Evolutionary conservation across 1,140 invertebrate genomes (phyloP), one percentile per base, ranked within the genome.

Genomic region (Drosophila novamexicana): DNA sequence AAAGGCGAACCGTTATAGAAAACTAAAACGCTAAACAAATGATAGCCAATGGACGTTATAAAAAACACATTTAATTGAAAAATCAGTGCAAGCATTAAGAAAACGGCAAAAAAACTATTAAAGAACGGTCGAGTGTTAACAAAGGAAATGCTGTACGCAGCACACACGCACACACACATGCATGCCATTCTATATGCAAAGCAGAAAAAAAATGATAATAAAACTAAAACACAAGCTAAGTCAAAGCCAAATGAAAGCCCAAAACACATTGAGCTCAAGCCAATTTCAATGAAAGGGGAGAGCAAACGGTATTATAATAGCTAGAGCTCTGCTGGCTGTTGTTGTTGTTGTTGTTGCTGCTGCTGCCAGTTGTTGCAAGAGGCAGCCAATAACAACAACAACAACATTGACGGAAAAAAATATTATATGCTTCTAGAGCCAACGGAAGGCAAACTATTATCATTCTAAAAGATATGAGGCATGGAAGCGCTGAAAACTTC

Each of bases 401-500:
- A 57, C 61, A 74, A 32, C 29, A 18, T 34, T 47, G 56, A 56
- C 58, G 58, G 52, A 36, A 57, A 57, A 62, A 62, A 63, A 64
- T 18, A 70, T 57, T 52, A 59, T 64, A 37, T 68, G 59, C 69
- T 68, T 62, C 50, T 66, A 57, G 61, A 37, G 36, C 36, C 62
- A 77, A 77, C 73, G 56, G 70, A 88, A 88, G 79, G 79, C 69
- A 47, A 77, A 83, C 83, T 80, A 88, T 83, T 89, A 88, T 81
- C 77, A 81, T 89, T 81, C 75, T 68, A 80, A 89, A 84, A 89
- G 77, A 88, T 88, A 88, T 88, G 83, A 88, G 73, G 77, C 73
- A 79, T 77, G 76, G 79, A 66, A 69, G 72, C 72, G 78, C 63
- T 85, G 81, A 81, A 79, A 86, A 86, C 77, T 75, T 73, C 56